phyloP scores from a whole-genome alignment of 2,113 vertebrate genomes.

The Archilochus colubris region DNA sequence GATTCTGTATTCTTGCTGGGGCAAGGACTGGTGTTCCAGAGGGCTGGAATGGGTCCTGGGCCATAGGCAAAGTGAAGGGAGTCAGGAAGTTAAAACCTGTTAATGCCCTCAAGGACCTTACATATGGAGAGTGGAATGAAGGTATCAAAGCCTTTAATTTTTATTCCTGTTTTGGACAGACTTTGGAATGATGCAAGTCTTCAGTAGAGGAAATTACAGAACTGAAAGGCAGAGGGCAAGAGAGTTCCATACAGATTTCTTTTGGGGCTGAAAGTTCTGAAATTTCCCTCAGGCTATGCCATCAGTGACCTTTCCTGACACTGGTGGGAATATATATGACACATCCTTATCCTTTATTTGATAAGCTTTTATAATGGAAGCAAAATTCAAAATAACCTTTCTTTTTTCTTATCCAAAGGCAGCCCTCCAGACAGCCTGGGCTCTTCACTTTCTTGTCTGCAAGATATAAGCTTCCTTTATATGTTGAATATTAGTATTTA shows the following conservation, averaged over 20 bases:
- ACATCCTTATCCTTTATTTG: not conserved
- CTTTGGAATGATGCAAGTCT: not conserved
- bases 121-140: not conserved
- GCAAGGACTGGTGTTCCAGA: not conserved
- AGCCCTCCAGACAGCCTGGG: not conserved
- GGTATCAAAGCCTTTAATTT: not conserved
- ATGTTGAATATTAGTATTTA: not conserved
- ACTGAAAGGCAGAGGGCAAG: not conserved
- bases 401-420: not conserved
- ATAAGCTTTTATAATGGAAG: not conserved
- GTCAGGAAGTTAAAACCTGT: not conserved
- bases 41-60: not conserved
- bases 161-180: not conserved
- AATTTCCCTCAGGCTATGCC: not conserved
- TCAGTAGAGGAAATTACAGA: not conserved
- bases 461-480: not conserved
- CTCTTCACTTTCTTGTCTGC: not conserved
- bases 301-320: not conserved
- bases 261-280: not conserved
- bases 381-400: not conserved
- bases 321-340: not conserved
- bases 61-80: not conserved
- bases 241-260: not conserved
- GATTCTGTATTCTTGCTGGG: rapidly evolving
- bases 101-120: not conserved